phyloP scores from a whole-genome alignment of 2,797 vertebrate genomes.

The Myotis findleyi region DNA sequence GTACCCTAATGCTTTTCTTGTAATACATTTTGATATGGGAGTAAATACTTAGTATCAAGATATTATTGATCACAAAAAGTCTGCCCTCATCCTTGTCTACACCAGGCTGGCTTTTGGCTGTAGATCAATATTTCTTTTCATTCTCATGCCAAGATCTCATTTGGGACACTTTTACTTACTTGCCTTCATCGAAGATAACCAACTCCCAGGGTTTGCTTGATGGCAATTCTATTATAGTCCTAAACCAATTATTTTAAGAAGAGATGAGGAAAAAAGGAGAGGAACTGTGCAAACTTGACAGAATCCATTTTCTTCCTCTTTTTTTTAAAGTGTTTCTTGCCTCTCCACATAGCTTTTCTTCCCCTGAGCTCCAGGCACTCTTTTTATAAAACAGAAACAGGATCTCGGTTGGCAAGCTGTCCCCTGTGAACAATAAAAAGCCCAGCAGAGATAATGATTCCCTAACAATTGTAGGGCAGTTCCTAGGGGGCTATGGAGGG shows the following conservation, averaged over 20 bases:
- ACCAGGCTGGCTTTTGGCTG: slow-evolving; percentile 8
- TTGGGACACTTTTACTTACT: slow-evolving; percentile 55
- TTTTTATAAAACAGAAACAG: slow-evolving; percentile 55
- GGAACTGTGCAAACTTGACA: slow-evolving; percentile 44
- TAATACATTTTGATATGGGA: slow-evolving; percentile 37
- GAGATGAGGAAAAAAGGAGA: slow-evolving; percentile 46
- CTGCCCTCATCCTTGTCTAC: not conserved
- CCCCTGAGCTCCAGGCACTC: not conserved
- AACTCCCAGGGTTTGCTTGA: slow-evolving; percentile 53
- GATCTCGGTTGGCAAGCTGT: slow-evolving; percentile 21
- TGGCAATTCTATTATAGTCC: slow-evolving; percentile 60
- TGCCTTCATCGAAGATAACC: slow-evolving; percentile 21
- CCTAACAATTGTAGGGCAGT: not conserved
- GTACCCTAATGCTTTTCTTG: not conserved
- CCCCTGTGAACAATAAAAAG: slow-evolving; percentile 38
- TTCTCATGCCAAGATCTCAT: slow-evolving; percentile 40
- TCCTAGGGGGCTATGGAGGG: not conserved
- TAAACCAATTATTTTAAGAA: slow-evolving; percentile 74
- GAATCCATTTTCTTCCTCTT: slow-evolving; percentile 62
- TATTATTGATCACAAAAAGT: not conserved
- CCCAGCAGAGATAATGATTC: not conserved
- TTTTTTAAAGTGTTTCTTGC: slow-evolving; percentile 12
- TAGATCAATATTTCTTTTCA: slow-evolving; percentile 63
- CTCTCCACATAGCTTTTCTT: slow-evolving; percentile 26
- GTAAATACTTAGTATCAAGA: slow-evolving; percentile 58